Percentiles rank a stretch among this genome's conserved stretches.
Evolutionary conservation across 2,113 vertebrate species (phyloP).

Genomic region (Oncorhynchus nerka): DNA sequence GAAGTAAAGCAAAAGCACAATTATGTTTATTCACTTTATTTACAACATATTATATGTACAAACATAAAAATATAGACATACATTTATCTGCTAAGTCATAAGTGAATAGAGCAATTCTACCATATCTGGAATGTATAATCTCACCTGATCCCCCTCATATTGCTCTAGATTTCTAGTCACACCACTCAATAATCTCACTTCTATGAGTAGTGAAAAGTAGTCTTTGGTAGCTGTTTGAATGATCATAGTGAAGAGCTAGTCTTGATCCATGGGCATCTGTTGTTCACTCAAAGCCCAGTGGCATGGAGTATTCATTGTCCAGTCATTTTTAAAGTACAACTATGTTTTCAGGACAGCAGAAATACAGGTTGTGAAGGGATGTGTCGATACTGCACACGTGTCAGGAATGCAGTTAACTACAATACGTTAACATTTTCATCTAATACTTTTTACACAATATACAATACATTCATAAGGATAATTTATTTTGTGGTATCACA

Average conservation of each 20-base stretch:
- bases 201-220: slow-evolving; percentile 17
- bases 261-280: slow-evolving; percentile 1
- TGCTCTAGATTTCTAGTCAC: slow-evolving; percentile 14
- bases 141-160: neutral
- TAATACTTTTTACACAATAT: slow-evolving; percentile 77
- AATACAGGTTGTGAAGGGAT: slow-evolving; percentile 15
- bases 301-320: neutral
- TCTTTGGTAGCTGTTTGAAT: slow-evolving; percentile 53
- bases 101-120: slow-evolving; percentile 23
- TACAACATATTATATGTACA: slow-evolving; percentile 77
- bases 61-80: slow-evolving; percentile 74
- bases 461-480: slow-evolving; percentile 70
- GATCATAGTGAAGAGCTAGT: slow-evolving; percentile 15
- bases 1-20: neutral
- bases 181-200: slow-evolving; percentile 6
- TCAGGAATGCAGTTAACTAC: slow-evolving; percentile 44
- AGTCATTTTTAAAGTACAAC: neutral
- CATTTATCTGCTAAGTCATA: no score
- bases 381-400: slow-evolving; percentile 22
- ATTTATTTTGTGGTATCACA: slow-evolving; percentile 68
- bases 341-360: slow-evolving; percentile 20
- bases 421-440: slow-evolving; percentile 53
- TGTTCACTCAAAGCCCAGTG: slow-evolving; percentile 11
- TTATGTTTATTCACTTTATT: slow-evolving; percentile 69
- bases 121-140: slow-evolving; percentile 23